Evolutionary conservation across 1,140 invertebrate genomes (phyloP), one percentile per base, ranked within the genome.

Genomic region (Drosophila athabasca): DNA sequence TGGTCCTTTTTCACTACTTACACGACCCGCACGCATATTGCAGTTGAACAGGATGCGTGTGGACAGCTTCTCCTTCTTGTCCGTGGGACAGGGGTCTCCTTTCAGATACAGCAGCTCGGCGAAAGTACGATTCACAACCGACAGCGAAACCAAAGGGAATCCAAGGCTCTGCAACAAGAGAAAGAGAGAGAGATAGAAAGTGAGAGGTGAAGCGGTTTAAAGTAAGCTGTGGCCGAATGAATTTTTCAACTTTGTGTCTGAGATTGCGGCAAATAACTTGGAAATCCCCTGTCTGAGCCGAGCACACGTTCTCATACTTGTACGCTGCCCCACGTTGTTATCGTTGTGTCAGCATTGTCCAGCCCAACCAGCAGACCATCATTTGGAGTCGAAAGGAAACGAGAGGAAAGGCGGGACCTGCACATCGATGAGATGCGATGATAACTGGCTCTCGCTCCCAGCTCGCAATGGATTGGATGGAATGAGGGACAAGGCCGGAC

Each of bases 41-140:
- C 93, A 93, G 17, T 77, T 72, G 59, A 94, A 93, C 53, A 88
- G 85, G 45, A 93, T 84, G 49, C 77, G 89, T 7, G 93, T 91
- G 19, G 92, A 91, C 31, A 93, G 81, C 17, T 79, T 83, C 54
- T 59, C 68, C n/a, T 31, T 64, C 24, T 81, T 70, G 68, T 93
- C 89, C 54, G 89, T 91, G 22, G 92, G 90, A 60, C 93, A 93
- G 11, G 73, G 51, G 45, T 92, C 92, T 1, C 93, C 93, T 41
- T 73, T 76, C 11, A 84, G 3, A 52, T 93, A 94, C 29, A 90
- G 79, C 54, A 93, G 87, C 52, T 92, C 62, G 13, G 87, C 90
- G 17, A 44, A 48, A 24, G 91, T 90, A 45, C 90, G 84, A 69
- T 87, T 91, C 55, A 76, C 73, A 15, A 82, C 58, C 65, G 66